phyloP scores from a whole-genome alignment of 1,140 invertebrate genomes.

The Cotesia typhae region DNA sequence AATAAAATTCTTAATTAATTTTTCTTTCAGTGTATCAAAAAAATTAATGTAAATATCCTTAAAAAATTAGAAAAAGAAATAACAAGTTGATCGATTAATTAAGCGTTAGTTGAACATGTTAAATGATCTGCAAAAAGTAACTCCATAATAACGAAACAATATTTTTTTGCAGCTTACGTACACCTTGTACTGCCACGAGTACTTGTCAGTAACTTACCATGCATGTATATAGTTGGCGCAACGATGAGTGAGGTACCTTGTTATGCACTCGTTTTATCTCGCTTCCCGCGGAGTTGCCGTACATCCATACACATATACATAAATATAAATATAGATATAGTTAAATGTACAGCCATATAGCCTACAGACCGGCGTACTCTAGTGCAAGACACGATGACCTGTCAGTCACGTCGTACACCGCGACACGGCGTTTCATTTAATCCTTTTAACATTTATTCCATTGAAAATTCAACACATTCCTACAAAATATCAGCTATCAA shows the following conservation, averaged over 20 bases:
- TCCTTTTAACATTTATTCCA: slow-evolving; percentile 10
- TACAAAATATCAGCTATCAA: no score
- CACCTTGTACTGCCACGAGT: slow-evolving; percentile 2
- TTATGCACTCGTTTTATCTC: slow-evolving; percentile 28
- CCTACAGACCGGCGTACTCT: background rate
- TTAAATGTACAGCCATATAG: background rate
- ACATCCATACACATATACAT: slow-evolving; percentile 4
- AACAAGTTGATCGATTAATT: no score
- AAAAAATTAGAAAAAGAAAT: no score
- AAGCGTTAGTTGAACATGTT: no score
- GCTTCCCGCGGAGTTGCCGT: background rate
- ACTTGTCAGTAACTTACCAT: slow-evolving; percentile 9
- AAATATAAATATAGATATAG: background rate
- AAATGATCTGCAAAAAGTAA: no score
- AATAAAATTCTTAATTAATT: no score
- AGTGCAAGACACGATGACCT: slow-evolving; percentile 17
- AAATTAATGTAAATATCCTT: no score
- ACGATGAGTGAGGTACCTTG: slow-evolving; percentile 19
- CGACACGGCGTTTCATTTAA: slow-evolving; percentile 28
- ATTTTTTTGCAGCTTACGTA: background rate
- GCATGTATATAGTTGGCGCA: slow-evolving; percentile 10
- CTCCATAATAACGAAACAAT: no score
- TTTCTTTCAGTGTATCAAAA: no score
- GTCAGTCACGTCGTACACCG: slow-evolving; percentile 28
- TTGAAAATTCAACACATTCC: background rate